Conservation (phyloP, 2,888 invertebrate species). For the Marronus borbonicus region DNA sequence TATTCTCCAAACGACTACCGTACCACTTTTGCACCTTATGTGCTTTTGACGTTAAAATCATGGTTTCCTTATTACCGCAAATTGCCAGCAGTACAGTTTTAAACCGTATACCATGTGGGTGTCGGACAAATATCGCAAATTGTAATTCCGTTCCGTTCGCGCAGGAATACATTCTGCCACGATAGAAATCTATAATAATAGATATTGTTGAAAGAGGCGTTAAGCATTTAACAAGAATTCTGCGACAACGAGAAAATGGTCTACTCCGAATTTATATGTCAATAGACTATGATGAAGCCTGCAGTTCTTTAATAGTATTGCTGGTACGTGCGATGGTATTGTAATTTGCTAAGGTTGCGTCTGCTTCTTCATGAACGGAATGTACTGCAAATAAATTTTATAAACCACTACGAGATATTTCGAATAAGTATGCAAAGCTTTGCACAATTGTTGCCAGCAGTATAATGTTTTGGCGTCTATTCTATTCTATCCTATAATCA, state of each 20-base stretch:
- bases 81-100: constrained; percentile 22
- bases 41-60: constrained; percentile 28
- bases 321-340: not conserved
- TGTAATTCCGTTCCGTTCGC: constrained; percentile 22
- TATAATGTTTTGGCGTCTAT: too few relatives aligned
- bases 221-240: constrained; percentile 32
- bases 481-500: too few relatives aligned
- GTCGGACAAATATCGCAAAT: constrained; percentile 11
- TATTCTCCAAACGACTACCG: constrained; percentile 31
- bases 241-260: not conserved
- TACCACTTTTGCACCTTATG: constrained; percentile 32
- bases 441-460: too few relatives aligned
- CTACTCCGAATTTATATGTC: constrained; percentile 16
- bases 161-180: constrained; percentile 1
- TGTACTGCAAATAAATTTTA: not conserved
- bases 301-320: not conserved
- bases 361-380: not conserved
- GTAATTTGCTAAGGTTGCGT: not conserved
- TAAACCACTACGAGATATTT: too few relatives aligned
- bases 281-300: not conserved
- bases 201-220: constrained; percentile 31
- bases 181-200: constrained; percentile 30
- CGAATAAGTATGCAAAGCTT: too few relatives aligned
- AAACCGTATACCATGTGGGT: constrained; percentile 18
- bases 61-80: constrained; percentile 37